Conservation (phyloP, 2,113 vertebrate genomes). For the Entelurus aequoreus region DNA sequence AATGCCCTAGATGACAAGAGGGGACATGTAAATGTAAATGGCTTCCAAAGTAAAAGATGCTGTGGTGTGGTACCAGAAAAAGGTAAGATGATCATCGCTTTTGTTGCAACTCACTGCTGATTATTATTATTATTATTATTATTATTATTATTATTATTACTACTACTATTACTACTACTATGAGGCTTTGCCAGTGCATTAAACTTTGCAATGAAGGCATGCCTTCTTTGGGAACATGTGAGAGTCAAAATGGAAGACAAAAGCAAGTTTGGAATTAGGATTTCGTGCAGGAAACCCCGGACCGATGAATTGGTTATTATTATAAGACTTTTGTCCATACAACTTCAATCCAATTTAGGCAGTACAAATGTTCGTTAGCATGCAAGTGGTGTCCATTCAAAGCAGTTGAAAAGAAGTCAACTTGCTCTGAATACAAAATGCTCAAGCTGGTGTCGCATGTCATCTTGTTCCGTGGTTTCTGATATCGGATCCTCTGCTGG, state of each 20-base stretch:
- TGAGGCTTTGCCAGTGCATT: too few relatives aligned
- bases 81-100: constrained; percentile 77
- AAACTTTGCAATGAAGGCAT: too few relatives aligned
- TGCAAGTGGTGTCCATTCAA: too few relatives aligned
- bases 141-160: too few relatives aligned
- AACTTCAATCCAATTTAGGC: not conserved
- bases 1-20: constrained; percentile 81
- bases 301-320: not conserved
- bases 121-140: too few relatives aligned
- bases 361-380: too few relatives aligned
- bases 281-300: not conserved
- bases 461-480: constrained; percentile 60
- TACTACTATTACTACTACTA: too few relatives aligned
- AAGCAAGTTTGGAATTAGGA: too few relatives aligned
- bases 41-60: constrained; percentile 99
- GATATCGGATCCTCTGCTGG: constrained; percentile 62
- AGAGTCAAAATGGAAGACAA: too few relatives aligned
- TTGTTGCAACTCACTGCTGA: not conserved
- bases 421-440: not conserved
- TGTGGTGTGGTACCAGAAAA: constrained; percentile 99
- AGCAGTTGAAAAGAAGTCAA: not conserved
- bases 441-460: constrained; percentile 46
- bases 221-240: too few relatives aligned
- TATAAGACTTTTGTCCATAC: not conserved
- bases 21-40: constrained; percentile 84